Conservation (phyloP, 2,797 vertebrate genomes). For the Crax fasciolata region DNA sequence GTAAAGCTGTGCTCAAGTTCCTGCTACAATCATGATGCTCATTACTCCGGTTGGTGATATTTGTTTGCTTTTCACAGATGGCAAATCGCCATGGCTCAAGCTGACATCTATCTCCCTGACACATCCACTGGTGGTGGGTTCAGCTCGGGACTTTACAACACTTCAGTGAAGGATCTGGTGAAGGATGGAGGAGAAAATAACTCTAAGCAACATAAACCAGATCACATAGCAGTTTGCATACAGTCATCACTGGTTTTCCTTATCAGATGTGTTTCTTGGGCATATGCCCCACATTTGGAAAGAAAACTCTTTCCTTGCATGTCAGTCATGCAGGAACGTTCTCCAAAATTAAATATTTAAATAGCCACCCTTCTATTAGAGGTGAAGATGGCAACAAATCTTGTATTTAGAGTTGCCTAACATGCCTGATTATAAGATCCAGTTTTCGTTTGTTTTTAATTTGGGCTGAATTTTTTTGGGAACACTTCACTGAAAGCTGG, state of each 20-base stretch:
- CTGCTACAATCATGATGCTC: neutral
- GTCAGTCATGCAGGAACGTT: neutral
- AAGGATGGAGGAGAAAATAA: neutral
- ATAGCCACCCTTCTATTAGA: neutral
- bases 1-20: neutral
- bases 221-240: neutral
- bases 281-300: neutral
- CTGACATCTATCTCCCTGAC: neutral
- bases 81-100: neutral
- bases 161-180: neutral
- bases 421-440: conserved; percentile 8
- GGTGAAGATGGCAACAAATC: neutral
- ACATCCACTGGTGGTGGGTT: neutral
- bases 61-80: conserved; percentile 53
- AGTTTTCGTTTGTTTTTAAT: neutral
- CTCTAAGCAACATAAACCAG: neutral
- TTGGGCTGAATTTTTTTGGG: neutral
- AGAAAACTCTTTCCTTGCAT: neutral
- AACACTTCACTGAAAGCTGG: neutral
- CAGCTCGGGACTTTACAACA: neutral
- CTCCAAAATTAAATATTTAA: neutral
- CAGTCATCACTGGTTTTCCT: neutral
- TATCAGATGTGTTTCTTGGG: conserved; percentile 20
- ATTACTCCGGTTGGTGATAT: neutral
- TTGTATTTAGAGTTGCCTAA: neutral